A percentile compares a stretch with the other conserved stretches of the same genome.
These are phyloP conservation scores for Clitarchus hookeri DNA, from an alignment of 2,888 invertebrate genomes.

Conservation along the genomic window DNA sequence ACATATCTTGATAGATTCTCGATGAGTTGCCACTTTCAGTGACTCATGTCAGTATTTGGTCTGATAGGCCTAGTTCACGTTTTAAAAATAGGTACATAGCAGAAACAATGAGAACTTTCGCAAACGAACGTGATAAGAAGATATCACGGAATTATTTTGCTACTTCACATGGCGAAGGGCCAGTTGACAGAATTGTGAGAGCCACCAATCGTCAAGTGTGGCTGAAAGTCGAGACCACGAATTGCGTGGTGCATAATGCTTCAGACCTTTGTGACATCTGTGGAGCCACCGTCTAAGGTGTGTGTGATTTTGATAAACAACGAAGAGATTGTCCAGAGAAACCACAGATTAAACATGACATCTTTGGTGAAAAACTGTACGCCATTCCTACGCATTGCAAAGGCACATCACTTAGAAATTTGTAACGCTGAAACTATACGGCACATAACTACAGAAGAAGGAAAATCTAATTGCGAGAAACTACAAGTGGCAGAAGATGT, in stretches of 20 bases:
- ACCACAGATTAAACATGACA: background rate
- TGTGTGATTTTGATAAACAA: background rate
- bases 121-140: conserved; percentile 17
- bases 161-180: conserved; percentile 24
- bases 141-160: conserved; percentile 26
- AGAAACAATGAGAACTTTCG: conserved; percentile 1
- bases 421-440: background rate
- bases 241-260: background rate
- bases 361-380: too few relatives aligned
- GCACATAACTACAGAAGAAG: background rate
- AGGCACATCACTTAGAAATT: background rate
- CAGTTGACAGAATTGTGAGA: background rate
- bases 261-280: background rate
- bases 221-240: background rate
- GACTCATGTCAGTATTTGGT: conserved; percentile 26
- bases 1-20: conserved; percentile 25
- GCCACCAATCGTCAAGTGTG: background rate
- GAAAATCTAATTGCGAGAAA: background rate
- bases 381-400: background rate
- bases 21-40: conserved; percentile 25
- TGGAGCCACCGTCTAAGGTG: background rate
- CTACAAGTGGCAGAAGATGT: background rate
- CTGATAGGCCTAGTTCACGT: conserved; percentile 30
- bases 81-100: conserved; percentile 30
- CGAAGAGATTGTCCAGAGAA: background rate